Percentiles rank a stretch among this genome's conserved stretches.
Evolutionary conservation across 2,888 invertebrate genomes (phyloP).

Genomic region (Trimorus sp.): DNA sequence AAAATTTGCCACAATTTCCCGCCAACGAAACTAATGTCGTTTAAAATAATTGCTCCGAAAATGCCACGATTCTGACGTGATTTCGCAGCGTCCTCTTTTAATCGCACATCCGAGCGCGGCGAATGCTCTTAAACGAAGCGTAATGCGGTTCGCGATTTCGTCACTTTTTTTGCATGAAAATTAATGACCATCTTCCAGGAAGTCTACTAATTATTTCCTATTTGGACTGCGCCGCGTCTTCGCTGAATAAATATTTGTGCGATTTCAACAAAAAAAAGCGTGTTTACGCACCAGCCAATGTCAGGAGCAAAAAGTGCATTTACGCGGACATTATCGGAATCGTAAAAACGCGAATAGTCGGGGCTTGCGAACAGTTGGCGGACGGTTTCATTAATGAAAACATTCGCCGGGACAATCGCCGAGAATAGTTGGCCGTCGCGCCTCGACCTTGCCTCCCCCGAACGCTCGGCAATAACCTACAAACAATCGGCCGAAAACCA

Average conservation of each 20-base stretch:
- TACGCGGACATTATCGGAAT: conserved; percentile 24
- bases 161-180: conserved; percentile 20
- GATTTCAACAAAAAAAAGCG: conserved; percentile 28
- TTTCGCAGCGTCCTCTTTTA: too few relatives aligned
- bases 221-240: conserved; percentile 2
- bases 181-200: conserved; percentile 29
- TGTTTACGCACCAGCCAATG: conserved; percentile 34
- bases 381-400: not conserved
- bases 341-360: conserved; percentile 23
- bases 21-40: too few relatives aligned
- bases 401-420: not conserved
- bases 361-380: not conserved
- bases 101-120: too few relatives aligned
- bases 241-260: conserved; percentile 36
- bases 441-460: too few relatives aligned
- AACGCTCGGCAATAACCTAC: too few relatives aligned
- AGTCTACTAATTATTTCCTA: conserved; percentile 28
- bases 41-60: too few relatives aligned
- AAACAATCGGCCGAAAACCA: too few relatives aligned
- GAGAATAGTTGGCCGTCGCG: too few relatives aligned
- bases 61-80: too few relatives aligned
- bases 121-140: not conserved
- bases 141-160: conserved; percentile 12
- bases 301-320: conserved; percentile 36
- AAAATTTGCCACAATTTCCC: too few relatives aligned